Percentiles rank a stretch among this genome's conserved stretches.
Conservation (phyloP, 2,113 vertebrate genomes). For the Oreochromis niloticus region DNA sequence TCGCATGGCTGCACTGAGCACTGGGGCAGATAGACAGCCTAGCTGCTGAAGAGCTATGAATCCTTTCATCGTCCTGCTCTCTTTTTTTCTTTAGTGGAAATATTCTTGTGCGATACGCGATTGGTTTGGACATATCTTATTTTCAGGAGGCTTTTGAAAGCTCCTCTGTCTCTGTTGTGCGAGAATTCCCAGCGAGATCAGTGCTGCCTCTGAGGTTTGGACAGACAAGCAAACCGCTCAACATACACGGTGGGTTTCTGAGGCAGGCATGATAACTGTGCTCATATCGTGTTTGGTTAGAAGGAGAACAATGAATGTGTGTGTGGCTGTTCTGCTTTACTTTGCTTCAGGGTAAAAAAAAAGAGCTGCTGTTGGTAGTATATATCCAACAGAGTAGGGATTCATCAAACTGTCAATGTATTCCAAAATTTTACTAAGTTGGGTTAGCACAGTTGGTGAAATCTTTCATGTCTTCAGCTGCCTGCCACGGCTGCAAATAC, state of each 20-base stretch:
- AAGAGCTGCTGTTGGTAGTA: not conserved
- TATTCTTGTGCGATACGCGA: not conserved
- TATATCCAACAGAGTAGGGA: not conserved
- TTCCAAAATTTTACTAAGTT: not conserved
- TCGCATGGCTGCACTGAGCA: not conserved
- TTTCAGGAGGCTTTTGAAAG: conserved; percentile 23
- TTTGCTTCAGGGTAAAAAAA: not conserved
- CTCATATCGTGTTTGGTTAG: not conserved
- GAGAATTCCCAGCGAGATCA: conserved; percentile 3
- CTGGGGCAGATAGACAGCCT: not conserved
- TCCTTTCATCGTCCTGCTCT: not conserved
- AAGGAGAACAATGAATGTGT: not conserved
- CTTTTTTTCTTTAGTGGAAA: not conserved
- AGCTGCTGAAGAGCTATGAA: not conserved
- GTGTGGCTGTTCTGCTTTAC: not conserved
- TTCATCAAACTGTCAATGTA: conserved; percentile 17
- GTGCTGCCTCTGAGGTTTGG: not conserved
- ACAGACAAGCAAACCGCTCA: not conserved
- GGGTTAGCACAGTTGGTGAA: not conserved
- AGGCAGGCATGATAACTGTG: not conserved
- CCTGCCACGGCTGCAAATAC: not conserved
- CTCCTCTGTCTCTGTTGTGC: not conserved
- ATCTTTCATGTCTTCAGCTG: conserved; percentile 8
- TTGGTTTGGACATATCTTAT: conserved; percentile 32
- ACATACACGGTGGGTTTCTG: not conserved